A percentile compares a stretch with the other conserved stretches of the same genome.
Evolutionary conservation across 2,888 invertebrate genomes (phyloP).

Genomic region (Andrena chrysosceles): DNA sequence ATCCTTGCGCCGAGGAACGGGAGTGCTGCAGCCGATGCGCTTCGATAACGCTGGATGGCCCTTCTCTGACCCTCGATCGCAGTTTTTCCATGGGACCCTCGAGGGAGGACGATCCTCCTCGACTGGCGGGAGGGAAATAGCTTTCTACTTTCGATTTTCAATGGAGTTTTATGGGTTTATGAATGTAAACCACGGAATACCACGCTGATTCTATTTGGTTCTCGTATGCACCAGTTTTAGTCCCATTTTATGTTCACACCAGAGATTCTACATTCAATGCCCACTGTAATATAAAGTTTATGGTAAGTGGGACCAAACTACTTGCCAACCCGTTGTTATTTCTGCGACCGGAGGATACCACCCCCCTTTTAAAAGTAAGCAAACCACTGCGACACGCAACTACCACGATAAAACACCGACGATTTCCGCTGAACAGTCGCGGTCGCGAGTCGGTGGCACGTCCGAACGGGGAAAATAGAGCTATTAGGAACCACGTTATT

Average conservation of each 20-base stretch:
- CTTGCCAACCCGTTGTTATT: too few species aligned
- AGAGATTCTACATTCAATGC: too few species aligned
- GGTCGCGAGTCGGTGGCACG: neutral
- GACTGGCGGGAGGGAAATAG: neutral
- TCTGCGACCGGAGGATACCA: too few species aligned
- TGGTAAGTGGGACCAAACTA: too few species aligned
- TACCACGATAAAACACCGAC: neutral
- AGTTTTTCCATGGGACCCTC: conserved; percentile 21
- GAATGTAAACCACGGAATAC: neutral
- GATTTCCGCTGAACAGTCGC: neutral
- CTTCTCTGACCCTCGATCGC: conserved; percentile 5
- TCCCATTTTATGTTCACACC: too few species aligned
- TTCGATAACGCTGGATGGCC: neutral
- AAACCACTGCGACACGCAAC: neutral
- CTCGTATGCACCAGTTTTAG: too few species aligned
- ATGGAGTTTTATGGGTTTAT: neutral
- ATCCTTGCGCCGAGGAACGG: conserved; percentile 33
- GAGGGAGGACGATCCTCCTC: conserved; percentile 5
- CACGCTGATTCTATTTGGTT: too few species aligned
- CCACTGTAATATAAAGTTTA: too few species aligned
- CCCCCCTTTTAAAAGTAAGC: neutral
- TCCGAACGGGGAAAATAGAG: conserved; percentile 26
- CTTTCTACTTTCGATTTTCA: neutral
- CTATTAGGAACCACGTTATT: conserved; percentile 10
- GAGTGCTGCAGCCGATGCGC: neutral